Conservation (phyloP, 2,797 vertebrate genomes). For the Bradypodion ventrale region DNA sequence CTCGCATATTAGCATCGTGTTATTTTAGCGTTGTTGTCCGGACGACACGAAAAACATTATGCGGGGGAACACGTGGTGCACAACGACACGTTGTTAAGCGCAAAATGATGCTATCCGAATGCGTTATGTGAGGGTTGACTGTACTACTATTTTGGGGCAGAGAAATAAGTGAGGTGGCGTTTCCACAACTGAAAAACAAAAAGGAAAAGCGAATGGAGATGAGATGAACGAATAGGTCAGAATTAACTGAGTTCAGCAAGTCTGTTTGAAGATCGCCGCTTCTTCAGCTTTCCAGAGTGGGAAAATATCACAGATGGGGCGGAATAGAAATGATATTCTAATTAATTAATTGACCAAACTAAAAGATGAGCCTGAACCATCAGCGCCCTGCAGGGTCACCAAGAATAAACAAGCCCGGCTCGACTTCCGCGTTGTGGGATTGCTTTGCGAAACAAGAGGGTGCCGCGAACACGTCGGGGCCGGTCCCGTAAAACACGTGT, state of each 20-base stretch:
- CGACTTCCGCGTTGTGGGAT: constrained; percentile 14
- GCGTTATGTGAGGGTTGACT: no score
- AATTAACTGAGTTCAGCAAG: not conserved
- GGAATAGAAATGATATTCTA: no score
- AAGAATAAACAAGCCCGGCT: not conserved
- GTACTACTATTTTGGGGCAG: accelerated
- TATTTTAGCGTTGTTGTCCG: no score
- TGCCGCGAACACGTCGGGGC: not conserved
- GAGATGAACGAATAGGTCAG: not conserved
- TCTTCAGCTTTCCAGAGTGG: not conserved
- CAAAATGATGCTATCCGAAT: no score
- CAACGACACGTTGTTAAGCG: no score
- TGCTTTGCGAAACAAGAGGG: not conserved
- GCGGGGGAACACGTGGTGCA: no score
- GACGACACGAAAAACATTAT: no score
- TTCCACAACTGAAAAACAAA: not conserved
- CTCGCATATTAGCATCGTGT: no score
- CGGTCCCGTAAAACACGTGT: not conserved
- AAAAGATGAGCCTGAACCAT: not conserved
- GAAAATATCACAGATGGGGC: no score
- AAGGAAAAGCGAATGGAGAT: not conserved
- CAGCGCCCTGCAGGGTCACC: not conserved
- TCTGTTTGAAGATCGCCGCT: no score
- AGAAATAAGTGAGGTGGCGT: not conserved
- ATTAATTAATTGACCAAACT: no score